phyloP scores from a whole-genome alignment of 2,797 vertebrate species.

The Melanotaenia pygmaea region DNA sequence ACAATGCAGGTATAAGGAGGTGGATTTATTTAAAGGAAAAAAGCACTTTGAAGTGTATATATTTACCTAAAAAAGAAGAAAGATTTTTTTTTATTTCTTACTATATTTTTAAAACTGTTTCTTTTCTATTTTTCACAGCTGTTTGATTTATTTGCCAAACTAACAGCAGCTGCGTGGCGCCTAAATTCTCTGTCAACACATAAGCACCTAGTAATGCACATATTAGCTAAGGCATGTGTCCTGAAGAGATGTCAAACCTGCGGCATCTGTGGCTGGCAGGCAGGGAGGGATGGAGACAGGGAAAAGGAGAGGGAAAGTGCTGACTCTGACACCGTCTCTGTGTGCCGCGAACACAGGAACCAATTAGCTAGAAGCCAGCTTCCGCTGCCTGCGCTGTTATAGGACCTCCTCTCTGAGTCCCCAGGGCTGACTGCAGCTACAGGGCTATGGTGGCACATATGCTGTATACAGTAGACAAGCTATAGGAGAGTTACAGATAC shows the following conservation, averaged over 20 bases:
- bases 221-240: constrained; percentile 70
- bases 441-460: constrained; percentile 69
- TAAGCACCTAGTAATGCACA: constrained; percentile 66
- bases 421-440: constrained; percentile 73
- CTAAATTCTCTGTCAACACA: constrained; percentile 44
- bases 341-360: constrained; percentile 75
- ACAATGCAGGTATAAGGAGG: constrained; percentile 1
- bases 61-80: not conserved
- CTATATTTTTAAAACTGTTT: not conserved
- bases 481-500: constrained; percentile 68
- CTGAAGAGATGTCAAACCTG: constrained; percentile 73
- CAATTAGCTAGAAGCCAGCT: constrained; percentile 79
- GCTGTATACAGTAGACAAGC: constrained; percentile 67
- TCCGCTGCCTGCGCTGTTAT: constrained; percentile 74
- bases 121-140: not conserved
- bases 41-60: not conserved
- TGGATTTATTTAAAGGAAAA: not conserved
- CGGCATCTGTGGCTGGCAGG: constrained; percentile 67
- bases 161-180: not conserved
- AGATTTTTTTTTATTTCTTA: not conserved
- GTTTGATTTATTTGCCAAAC: constrained; percentile 26
- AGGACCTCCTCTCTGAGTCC: constrained; percentile 74
- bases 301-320: constrained; percentile 70
- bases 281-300: constrained; percentile 48
- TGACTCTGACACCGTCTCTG: constrained; percentile 72